These are phyloP conservation scores for Meliscaeva auricollis DNA, from an alignment of 2,888 invertebrate genomes.

Conservation along the genomic window DNA sequence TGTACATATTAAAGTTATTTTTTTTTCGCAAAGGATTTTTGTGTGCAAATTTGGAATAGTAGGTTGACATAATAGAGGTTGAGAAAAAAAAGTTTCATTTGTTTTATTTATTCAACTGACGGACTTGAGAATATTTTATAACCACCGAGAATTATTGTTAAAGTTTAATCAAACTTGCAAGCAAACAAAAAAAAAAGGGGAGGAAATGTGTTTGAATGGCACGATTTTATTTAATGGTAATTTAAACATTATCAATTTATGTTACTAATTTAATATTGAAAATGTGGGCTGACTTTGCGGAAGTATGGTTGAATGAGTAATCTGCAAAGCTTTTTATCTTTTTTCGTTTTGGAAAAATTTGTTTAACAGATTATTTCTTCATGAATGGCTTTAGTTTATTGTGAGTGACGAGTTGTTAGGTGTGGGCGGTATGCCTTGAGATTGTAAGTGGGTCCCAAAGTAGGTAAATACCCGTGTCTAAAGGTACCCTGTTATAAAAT, in stretches of 20 bases:
- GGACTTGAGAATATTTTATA: not conserved
- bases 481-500: too few species aligned
- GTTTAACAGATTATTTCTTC: not conserved
- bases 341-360: too few species aligned
- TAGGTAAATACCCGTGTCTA: too few species aligned
- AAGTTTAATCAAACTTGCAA: conserved; percentile 17
- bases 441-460: too few species aligned
- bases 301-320: conserved; percentile 14
- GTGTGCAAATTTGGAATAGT: not conserved
- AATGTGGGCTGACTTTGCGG: conserved; percentile 1
- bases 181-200: not conserved
- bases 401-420: not conserved
- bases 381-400: not conserved
- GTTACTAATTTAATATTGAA: not conserved
- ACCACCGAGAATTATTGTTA: not conserved
- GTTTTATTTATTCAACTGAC: not conserved
- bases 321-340: not conserved
- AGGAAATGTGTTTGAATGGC: not conserved
- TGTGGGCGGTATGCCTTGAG: too few species aligned
- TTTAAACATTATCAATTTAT: conserved; percentile 18
- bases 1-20: not conserved
- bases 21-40: conserved; percentile 19
- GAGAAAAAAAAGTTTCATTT: not conserved
- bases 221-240: conserved; percentile 17
- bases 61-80: not conserved